phyloP scores from a whole-genome alignment of 2,888 invertebrate genomes.

The Ceraclea dissimilis region DNA sequence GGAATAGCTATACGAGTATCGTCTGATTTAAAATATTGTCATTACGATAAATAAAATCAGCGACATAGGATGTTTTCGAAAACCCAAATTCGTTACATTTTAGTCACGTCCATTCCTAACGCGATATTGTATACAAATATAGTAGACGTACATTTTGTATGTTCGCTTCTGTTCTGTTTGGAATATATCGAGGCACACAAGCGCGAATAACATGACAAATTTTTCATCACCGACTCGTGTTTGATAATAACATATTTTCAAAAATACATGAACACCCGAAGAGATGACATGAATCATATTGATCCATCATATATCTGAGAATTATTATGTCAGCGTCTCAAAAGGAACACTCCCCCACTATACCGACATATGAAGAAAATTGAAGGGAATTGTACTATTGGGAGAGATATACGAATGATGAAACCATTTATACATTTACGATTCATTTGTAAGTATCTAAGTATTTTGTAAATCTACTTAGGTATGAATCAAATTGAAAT shows the following conservation, averaged over 20 bases:
- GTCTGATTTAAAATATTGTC: conserved; percentile 1
- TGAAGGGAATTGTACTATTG: no score
- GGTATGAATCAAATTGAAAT: no score
- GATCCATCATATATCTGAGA: no score
- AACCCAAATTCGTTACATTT: neutral
- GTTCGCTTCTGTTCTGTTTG: neutral
- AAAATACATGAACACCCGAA: neutral
- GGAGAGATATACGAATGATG: no score
- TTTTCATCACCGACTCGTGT: neutral
- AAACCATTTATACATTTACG: no score
- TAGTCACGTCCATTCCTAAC: neutral
- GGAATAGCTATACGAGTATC: neutral
- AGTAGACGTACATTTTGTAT: neutral
- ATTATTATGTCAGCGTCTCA: no score
- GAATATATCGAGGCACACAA: neutral
- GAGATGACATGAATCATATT: no score
- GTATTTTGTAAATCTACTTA: no score
- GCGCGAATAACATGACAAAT: conserved; percentile 1
- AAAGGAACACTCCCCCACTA: no score
- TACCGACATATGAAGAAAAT: no score
- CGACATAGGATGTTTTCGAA: neutral
- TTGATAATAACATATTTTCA: neutral
- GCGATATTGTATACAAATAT: neutral
- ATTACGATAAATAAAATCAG: conserved; percentile 2
- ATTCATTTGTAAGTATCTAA: no score